These are phyloP conservation scores for Anoplophora glabripennis DNA, from an alignment of 1,140 invertebrate genomes.

Conservation along the genomic window DNA sequence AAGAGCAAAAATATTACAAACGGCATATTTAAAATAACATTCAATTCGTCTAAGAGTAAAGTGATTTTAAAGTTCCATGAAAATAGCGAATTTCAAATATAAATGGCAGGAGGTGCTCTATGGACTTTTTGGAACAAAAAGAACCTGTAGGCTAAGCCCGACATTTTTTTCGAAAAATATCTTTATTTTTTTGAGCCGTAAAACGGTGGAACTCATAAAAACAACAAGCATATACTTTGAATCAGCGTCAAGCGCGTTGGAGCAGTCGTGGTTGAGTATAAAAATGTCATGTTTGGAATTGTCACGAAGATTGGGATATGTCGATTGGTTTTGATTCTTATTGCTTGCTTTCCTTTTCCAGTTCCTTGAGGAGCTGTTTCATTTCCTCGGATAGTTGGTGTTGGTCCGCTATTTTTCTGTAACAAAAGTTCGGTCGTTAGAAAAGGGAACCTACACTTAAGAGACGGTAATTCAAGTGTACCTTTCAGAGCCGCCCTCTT, in stretches of 20 bases:
- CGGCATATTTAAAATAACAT: background rate
- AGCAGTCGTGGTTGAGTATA: background rate
- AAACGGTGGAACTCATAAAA: background rate
- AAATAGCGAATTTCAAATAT: background rate
- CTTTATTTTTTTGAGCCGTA: background rate
- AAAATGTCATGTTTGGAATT: slow-evolving; percentile 8
- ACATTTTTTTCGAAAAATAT: too few relatives aligned
- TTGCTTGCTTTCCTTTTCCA: slow-evolving; percentile 46
- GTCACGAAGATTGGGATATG: background rate
- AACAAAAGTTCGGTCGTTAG: slow-evolving; percentile 14
- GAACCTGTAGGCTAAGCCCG: background rate
- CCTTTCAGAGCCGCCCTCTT: slow-evolving; percentile 21
- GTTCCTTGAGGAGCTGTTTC: slow-evolving; percentile 44
- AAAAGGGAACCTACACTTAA: too few relatives aligned
- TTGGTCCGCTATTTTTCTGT: slow-evolving; percentile 40
- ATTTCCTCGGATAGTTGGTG: slow-evolving; percentile 48
- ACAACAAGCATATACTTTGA: background rate
- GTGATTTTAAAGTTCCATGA: background rate
- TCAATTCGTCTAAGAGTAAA: background rate
- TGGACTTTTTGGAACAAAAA: too few relatives aligned
- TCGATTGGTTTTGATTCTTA: slow-evolving; percentile 29
- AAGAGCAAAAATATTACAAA: slow-evolving; percentile 4
- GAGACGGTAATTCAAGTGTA: slow-evolving; percentile 1
- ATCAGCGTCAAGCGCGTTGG: background rate
- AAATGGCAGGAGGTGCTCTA: too few relatives aligned